Evolutionary conservation across 2,797 vertebrate species (phyloP), one percentile per base, ranked within the genome.

Genomic region (Otolemur crassicaudatus): DNA sequence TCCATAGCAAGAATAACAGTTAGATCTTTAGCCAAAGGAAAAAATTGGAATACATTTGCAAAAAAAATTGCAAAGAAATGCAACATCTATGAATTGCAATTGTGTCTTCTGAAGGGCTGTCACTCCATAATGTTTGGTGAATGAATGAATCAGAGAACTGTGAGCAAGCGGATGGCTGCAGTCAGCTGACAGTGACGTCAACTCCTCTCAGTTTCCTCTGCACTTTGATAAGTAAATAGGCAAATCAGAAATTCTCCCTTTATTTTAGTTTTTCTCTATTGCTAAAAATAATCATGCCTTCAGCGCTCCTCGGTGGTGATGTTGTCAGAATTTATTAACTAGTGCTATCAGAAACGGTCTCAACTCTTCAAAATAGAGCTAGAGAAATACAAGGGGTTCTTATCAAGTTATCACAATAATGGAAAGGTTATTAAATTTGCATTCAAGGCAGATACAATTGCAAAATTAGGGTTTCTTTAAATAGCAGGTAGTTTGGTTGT

Each of bases 391-490:
- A 89, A 69, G 46, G 46, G 72, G 16, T 79, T 76, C 61, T 79
- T 87, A 94, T 40, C 31, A 92, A 76, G 72, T 81, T 82, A 75
- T 96, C 80, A 85, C 3, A 92, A 75, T 60, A 83, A 37, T 72
- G 31, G 58, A 91, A 84, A 93, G 5, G 19, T 90, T 83, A 79
- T 93, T 80, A 77, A 91, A 93, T 95, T 95, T 37, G 76, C 19
- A 70, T 94, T 96, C 76, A 76, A 95, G 43, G 37, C 25, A 79
- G 86, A 89, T 82, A 91, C 31, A 72, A 49, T 94, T 61, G 20
- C 67, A 90, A 90, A 72, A 93, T 89, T 75, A 70, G 34, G 86
- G 37, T 85, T 90, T 90, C 67, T 97, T 79, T 92, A 92, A 97
- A 94, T 93, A 82, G 76, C 20, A 53, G 13, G 49, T 79, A 11